phyloP scores from a whole-genome alignment of 2,797 vertebrate genomes.

The Sebastes steindachneri region DNA sequence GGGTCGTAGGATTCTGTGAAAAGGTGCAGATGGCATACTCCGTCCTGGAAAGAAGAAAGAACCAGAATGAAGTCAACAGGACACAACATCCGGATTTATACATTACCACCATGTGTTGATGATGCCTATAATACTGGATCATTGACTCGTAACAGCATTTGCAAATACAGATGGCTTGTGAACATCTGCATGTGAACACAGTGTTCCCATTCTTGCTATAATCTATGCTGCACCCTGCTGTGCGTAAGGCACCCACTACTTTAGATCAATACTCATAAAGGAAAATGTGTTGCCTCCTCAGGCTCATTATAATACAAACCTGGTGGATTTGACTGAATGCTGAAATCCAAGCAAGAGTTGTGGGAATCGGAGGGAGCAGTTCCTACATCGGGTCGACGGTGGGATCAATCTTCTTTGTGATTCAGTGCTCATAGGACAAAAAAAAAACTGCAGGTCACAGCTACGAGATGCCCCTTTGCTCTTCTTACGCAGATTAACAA shows the following conservation, averaged over 20 bases:
- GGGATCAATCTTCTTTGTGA: constrained; percentile 47
- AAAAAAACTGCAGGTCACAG: constrained; percentile 22
- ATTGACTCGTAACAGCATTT: constrained; percentile 6
- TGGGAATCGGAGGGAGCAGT: constrained; percentile 37
- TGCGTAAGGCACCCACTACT: background rate
- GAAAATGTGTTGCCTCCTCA: background rate
- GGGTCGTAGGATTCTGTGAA: constrained; percentile 95
- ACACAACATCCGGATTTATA: background rate
- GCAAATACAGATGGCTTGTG: background rate
- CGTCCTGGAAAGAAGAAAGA: constrained; percentile 81
- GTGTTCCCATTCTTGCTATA: background rate
- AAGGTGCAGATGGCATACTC: constrained; percentile 96
- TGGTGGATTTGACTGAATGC: constrained; percentile 75
- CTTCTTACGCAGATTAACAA: constrained; percentile 42
- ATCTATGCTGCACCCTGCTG: background rate
- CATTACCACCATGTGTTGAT: background rate
- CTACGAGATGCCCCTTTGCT: constrained; percentile 25
- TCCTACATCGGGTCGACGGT: constrained; percentile 57
- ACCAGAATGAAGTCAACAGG: constrained; percentile 8
- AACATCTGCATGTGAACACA: background rate
- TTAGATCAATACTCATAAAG: background rate
- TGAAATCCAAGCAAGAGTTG: constrained; percentile 76
- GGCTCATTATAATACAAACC: constrained; percentile 66
- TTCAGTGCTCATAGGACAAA: constrained; percentile 44
- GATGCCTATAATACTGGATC: background rate